phyloP scores from a whole-genome alignment of 2,797 vertebrate genomes.

The Alexandromys oeconomus region DNA sequence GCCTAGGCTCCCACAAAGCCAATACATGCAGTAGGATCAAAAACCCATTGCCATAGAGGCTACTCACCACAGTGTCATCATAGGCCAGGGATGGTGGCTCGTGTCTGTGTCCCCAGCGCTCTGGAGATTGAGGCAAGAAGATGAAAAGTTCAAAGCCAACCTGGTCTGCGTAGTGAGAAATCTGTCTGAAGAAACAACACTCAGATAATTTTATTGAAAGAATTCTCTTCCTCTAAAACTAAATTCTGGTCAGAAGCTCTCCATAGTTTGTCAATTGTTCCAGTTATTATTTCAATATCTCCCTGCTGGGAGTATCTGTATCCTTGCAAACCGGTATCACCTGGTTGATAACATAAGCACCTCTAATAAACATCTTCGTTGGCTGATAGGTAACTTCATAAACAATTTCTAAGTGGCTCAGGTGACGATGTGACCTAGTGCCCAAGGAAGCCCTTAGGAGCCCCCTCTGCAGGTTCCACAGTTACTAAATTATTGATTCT shows the following conservation, averaged over 20 bases:
- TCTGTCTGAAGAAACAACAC: not conserved
- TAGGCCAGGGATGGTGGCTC: not conserved
- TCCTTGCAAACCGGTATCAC: not conserved
- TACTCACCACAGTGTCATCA: not conserved
- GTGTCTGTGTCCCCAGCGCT: not conserved
- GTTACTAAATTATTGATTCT: conserved; percentile 73
- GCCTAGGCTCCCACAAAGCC: too few relatives aligned
- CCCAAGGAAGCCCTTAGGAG: not conserved
- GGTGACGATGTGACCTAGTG: not conserved
- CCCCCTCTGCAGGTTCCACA: conserved; percentile 10
- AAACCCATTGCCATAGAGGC: not conserved
- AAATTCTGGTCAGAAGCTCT: conserved; percentile 32
- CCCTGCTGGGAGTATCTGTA: not conserved
- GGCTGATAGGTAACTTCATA: conserved; percentile 28
- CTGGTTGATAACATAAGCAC: conserved; percentile 38
- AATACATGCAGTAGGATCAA: too few relatives aligned
- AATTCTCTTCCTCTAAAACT: conserved; percentile 40
- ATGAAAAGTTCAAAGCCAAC: not conserved
- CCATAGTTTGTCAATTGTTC: not conserved
- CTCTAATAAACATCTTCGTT: conserved; percentile 52
- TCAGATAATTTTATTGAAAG: not conserved
- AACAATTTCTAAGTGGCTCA: conserved; percentile 26
- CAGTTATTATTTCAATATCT: conserved; percentile 60
- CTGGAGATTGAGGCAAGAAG: not conserved
- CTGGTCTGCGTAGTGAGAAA: not conserved